These are phyloP conservation scores for Vireo altiloquus DNA, from an alignment of 2,113 vertebrate species.

Conservation along the genomic window DNA sequence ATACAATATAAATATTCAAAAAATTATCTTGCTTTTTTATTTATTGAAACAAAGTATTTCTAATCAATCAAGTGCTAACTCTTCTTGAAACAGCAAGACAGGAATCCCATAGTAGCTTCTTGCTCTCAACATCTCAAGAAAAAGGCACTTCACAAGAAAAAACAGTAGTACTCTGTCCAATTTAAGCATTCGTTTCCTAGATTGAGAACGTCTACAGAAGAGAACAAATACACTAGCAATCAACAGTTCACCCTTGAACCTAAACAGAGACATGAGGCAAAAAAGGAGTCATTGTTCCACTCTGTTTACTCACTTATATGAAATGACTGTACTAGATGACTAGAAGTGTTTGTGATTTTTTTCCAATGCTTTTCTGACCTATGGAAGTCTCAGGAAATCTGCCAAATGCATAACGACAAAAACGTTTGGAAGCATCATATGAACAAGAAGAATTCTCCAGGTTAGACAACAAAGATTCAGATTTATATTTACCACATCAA, in stretches of 20 bases:
- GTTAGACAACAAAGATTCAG: not conserved
- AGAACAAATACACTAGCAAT: not conserved
- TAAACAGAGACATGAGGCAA: not conserved
- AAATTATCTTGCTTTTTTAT: not conserved
- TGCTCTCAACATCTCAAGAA: not conserved
- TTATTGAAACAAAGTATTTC: not conserved
- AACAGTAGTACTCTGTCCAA: not conserved
- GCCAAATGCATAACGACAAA: not conserved
- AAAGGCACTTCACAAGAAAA: not conserved
- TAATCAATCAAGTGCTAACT: not conserved
- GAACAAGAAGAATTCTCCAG: not conserved
- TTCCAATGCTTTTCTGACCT: not conserved
- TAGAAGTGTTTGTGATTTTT: not conserved
- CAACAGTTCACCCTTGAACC: not conserved
- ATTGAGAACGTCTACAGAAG: not conserved
- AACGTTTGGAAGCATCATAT: not conserved
- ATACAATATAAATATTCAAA: not conserved
- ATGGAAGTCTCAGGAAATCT: not conserved
- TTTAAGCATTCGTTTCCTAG: not conserved
- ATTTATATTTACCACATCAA: not conserved
- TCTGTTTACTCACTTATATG: not conserved
- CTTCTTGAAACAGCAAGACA: not conserved
- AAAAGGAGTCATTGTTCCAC: conserved; percentile 4
- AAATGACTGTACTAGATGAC: not conserved
- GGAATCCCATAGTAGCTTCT: not conserved